Conservation (phyloP, 1,140 invertebrate species). For the Halyomorpha halys region DNA sequence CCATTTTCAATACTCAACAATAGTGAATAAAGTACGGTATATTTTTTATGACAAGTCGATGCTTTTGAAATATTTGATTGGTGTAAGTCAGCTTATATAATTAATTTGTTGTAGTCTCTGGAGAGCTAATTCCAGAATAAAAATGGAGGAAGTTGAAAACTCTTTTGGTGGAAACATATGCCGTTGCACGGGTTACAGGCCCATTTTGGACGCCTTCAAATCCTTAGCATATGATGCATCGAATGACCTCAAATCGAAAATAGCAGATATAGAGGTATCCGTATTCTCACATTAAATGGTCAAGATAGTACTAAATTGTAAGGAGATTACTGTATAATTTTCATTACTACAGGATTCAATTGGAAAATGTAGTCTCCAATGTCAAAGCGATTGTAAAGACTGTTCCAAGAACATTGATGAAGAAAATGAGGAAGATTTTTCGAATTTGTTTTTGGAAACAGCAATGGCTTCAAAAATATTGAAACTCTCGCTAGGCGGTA, state of each 20-base stretch:
- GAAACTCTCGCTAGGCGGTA: not conserved
- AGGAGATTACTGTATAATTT: too few species aligned
- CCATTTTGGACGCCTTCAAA: constrained; percentile 69
- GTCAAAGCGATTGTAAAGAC: not conserved
- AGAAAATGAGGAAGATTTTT: not conserved
- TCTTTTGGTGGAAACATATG: constrained; percentile 74
- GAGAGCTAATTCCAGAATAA: constrained; percentile 27
- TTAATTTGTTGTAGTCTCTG: constrained; percentile 29
- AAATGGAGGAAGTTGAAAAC: constrained; percentile 58
- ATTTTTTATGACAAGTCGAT: too few species aligned
- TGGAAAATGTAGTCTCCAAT: not conserved
- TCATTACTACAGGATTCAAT: not conserved
- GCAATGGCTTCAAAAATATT: constrained; percentile 10
- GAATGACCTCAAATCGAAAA: constrained; percentile 31
- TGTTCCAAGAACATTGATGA: not conserved
- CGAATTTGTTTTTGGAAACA: not conserved
- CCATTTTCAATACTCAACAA: too few species aligned
- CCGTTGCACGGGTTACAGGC: constrained; percentile 76
- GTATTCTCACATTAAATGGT: too few species aligned
- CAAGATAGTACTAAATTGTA: too few species aligned
- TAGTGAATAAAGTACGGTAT: too few species aligned
- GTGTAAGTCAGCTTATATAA: too few species aligned
- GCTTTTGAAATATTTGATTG: too few species aligned
- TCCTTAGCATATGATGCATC: constrained; percentile 37
- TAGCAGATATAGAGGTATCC: constrained; percentile 35